Evolutionary conservation across 2,888 invertebrate genomes (phyloP).

Genomic region (Hydrotaea diabolus): DNA sequence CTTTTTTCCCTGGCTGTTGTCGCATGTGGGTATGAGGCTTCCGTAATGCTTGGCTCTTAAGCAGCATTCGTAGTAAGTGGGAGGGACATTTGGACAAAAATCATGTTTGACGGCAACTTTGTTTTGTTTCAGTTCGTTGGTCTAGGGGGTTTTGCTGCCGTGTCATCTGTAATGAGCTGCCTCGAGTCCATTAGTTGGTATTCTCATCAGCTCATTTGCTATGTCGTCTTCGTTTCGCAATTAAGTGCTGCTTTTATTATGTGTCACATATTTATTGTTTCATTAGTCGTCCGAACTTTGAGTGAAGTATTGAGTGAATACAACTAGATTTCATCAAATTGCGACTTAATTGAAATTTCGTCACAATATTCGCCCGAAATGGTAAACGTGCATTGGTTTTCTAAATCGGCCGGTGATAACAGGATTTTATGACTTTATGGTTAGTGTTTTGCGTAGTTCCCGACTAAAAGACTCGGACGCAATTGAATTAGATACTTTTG

Average conservation of each 20-base stretch:
- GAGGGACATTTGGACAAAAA: constrained; percentile 46
- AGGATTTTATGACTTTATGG: no score
- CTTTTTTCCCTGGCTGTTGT: constrained; percentile 53
- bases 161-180: constrained; percentile 78
- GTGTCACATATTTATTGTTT: constrained; percentile 71
- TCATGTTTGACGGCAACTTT: constrained; percentile 55
- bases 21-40: constrained; percentile 47
- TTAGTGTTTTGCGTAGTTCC: no score
- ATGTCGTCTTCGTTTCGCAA: constrained; percentile 73
- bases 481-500: no score
- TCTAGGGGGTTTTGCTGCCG: constrained; percentile 71
- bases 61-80: neutral
- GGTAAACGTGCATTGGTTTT: constrained; percentile 43
- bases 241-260: constrained; percentile 76
- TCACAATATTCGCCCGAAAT: constrained; percentile 25
- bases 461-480: no score
- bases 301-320: constrained; percentile 46
- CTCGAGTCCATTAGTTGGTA: constrained; percentile 73
- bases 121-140: constrained; percentile 71
- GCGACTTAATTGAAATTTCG: constrained; percentile 59
- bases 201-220: constrained; percentile 62
- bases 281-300: constrained; percentile 13
- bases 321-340: constrained; percentile 56
- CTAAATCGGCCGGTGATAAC: neutral
- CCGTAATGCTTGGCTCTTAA: constrained; percentile 48